Evolutionary conservation across 2,888 invertebrate genomes (phyloP), one percentile per base, ranked within the genome.

Genomic region (Icerya purchasi): DNA sequence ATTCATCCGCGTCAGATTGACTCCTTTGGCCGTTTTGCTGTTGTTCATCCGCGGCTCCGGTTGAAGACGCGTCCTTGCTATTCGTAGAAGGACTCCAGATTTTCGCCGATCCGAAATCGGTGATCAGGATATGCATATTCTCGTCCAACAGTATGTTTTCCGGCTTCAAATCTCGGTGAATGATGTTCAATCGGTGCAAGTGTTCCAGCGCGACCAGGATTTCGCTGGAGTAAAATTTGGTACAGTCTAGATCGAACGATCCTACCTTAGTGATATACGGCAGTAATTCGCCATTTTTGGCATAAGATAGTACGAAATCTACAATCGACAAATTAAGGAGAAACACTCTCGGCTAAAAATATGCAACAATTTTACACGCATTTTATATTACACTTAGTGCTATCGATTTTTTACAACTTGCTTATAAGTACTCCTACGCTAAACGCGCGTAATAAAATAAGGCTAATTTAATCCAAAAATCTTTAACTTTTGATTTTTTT

Each of bases 31-130:
- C 57, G 68, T 67, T 62, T 65, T 72, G 54, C 73, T 71, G 60
- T 25, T 57, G 58, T 53, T 18, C 61, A 56, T 22, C 51, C 50
- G 20, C 50, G 20, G 19, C 58, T 19, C 52, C 50, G 54, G 53
- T 52, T 54, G 10, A 22, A 50, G n/a, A 1, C 2, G 50, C 21
- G 2, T 19, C 52, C 5, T 22, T 8, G 36, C 61, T 60, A 51
- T 14, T 57, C n/a, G 56, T 19, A 10, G 61, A 25, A 54, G 60
- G 61, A 22, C 59, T 59, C 25, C 56, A 55, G 65, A 92, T 84
- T 74, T 91, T 93, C 1, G 92, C 88, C 58, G 93, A 92, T 55
- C 98, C 98, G 73, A 98, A 98, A 74, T 98, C 98, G 53, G 94
- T 91, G 63, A 98, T 86, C 68, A 90, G 78, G 65, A 96, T 84